Percentiles rank a stretch among this genome's conserved stretches.
phyloP scores from a whole-genome alignment of 2,888 invertebrate genomes.

The Chrysolina haemoptera region DNA sequence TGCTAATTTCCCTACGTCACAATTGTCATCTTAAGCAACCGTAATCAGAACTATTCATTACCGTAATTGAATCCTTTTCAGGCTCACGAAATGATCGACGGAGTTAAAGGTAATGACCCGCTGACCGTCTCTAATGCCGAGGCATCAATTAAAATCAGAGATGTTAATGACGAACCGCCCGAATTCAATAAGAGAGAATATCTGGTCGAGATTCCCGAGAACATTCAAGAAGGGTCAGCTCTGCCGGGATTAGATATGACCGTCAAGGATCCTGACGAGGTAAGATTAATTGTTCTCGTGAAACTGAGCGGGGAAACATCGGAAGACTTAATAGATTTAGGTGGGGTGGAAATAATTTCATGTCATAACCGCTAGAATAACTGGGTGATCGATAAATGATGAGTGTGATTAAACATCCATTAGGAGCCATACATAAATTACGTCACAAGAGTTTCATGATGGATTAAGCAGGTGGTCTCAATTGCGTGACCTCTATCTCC shows the following conservation, averaged over 20 bases:
- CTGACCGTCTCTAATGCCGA: constrained; percentile 80
- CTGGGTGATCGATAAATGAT: too few relatives aligned
- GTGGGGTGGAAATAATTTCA: too few relatives aligned
- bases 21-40: too few relatives aligned
- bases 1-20: too few relatives aligned
- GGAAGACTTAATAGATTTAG: constrained; percentile 1
- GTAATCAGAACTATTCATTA: neutral
- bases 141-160: constrained; percentile 87
- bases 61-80: constrained; percentile 60
- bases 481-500: too few relatives aligned
- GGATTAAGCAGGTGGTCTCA: too few relatives aligned
- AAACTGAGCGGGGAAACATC: neutral
- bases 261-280: constrained; percentile 89
- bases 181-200: constrained; percentile 87
- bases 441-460: too few relatives aligned
- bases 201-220: constrained; percentile 85
- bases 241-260: constrained; percentile 88
- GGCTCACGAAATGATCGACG: constrained; percentile 86
- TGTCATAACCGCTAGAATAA: too few relatives aligned
- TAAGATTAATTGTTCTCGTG: constrained; percentile 67
- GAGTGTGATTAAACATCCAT: too few relatives aligned
- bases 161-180: constrained; percentile 92
- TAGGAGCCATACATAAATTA: too few relatives aligned
- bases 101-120: constrained; percentile 78
- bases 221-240: constrained; percentile 85